phyloP scores from a whole-genome alignment of 2,113 vertebrate genomes.

The Ceyx melanurus region DNA sequence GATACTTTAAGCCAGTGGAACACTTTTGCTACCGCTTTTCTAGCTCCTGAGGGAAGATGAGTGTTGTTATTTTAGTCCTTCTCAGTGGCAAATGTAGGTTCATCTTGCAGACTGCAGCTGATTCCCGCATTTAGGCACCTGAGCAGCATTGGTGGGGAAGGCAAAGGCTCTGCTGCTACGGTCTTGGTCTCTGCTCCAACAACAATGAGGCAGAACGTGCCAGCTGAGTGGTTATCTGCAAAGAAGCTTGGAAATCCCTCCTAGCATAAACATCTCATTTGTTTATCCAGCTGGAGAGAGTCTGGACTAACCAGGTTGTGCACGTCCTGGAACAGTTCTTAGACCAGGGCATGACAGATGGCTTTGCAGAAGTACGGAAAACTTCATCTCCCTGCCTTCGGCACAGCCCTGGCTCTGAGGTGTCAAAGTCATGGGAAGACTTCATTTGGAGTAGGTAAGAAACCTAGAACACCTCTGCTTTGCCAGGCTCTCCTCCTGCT shows the following conservation, averaged over 20 bases:
- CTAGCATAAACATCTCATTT: conserved; percentile 25
- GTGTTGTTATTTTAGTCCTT: background rate
- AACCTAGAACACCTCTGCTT: background rate
- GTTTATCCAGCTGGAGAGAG: background rate
- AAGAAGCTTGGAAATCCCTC: conserved; percentile 20
- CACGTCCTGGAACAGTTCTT: background rate
- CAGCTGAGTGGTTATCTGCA: background rate
- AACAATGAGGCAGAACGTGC: background rate
- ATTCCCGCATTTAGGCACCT: background rate
- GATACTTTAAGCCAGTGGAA: background rate
- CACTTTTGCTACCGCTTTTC: background rate
- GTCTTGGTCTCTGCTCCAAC: background rate
- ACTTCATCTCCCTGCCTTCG: background rate
- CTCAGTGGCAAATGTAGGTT: background rate
- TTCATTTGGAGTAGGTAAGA: background rate
- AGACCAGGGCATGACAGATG: conserved; percentile 5
- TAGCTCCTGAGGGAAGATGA: background rate
- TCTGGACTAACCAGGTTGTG: background rate
- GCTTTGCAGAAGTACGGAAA: background rate
- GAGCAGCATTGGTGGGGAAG: background rate
- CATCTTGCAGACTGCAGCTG: background rate
- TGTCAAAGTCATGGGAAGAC: background rate
- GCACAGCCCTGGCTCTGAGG: background rate
- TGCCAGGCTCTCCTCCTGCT: background rate
- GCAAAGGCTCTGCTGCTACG: background rate